Evolutionary conservation across 2,797 vertebrate species (phyloP).

Genomic region (Iguana delicatissima): DNA sequence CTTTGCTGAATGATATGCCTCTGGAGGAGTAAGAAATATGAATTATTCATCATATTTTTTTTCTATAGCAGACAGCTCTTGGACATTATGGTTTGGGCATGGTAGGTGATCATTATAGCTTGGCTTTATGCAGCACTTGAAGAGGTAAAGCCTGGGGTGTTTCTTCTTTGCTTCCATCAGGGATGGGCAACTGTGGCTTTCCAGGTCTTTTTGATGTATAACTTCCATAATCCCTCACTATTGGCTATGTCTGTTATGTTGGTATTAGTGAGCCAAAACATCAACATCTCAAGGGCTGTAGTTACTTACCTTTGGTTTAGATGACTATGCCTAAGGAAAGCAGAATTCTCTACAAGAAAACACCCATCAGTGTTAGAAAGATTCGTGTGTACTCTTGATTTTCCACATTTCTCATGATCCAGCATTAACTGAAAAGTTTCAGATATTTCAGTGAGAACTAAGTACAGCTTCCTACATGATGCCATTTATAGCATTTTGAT

Average conservation of each 20-base stretch:
- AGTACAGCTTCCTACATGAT: not conserved
- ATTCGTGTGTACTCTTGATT: not conserved
- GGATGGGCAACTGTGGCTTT: no score
- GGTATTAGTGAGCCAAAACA: no score
- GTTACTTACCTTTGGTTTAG: not conserved
- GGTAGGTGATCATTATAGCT: not conserved
- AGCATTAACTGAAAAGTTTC: not conserved
- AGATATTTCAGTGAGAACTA: not conserved
- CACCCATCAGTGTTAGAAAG: not conserved
- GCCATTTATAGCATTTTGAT: not conserved
- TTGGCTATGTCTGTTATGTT: no score
- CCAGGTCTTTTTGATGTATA: no score
- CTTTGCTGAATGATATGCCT: not conserved
- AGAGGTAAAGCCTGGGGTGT: not conserved
- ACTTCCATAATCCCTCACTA: no score
- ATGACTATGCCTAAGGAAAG: not conserved
- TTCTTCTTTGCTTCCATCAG: not conserved
- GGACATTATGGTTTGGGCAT: not conserved
- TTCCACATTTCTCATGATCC: not conserved
- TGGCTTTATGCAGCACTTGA: not conserved
- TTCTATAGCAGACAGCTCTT: not conserved
- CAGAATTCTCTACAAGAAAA: not conserved
- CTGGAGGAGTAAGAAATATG: not conserved
- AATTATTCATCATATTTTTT: not conserved
- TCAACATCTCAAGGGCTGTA: no score